These are phyloP conservation scores for Tachypleus tridentatus DNA, from an alignment of 1,140 invertebrate species.

Conservation along the genomic window DNA sequence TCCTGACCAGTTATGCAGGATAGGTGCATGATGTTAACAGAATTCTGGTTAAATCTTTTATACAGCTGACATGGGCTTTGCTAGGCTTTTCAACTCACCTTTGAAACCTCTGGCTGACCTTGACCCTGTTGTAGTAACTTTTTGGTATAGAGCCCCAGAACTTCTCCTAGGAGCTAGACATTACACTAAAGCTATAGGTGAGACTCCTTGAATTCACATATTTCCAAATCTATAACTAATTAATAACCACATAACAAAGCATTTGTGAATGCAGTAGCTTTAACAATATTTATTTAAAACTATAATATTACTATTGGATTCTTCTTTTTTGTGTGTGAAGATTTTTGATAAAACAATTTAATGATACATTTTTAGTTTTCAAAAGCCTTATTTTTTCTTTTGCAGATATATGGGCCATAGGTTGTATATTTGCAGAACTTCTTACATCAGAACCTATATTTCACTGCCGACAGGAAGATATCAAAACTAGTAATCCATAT, in stretches of 20 bases:
- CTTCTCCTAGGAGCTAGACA: slow-evolving; percentile 89
- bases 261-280: too few species aligned
- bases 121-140: slow-evolving; percentile 99
- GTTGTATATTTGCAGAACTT: slow-evolving; percentile 97
- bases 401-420: slow-evolving; percentile 99
- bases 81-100: slow-evolving; percentile 96
- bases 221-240: too few species aligned
- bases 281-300: too few species aligned
- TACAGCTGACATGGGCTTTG: slow-evolving; percentile 96
- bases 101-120: slow-evolving; percentile 94
- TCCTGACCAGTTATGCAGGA: too few species aligned
- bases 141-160: slow-evolving; percentile 99
- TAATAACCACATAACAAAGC: too few species aligned
- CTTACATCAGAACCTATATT: slow-evolving; percentile 98
- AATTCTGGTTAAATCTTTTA: not conserved
- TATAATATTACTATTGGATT: too few species aligned
- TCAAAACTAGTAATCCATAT: slow-evolving; percentile 99
- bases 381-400: slow-evolving; percentile 21
- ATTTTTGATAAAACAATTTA: too few species aligned
- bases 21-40: too few species aligned
- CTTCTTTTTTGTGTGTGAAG: too few species aligned
- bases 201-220: slow-evolving; percentile 12
- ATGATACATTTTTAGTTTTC: too few species aligned
- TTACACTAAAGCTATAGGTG: slow-evolving; percentile 97
- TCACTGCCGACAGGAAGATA: slow-evolving; percentile 98